Conservation (phyloP, 1,140 invertebrate species). For the Lanistes nyassanus region DNA sequence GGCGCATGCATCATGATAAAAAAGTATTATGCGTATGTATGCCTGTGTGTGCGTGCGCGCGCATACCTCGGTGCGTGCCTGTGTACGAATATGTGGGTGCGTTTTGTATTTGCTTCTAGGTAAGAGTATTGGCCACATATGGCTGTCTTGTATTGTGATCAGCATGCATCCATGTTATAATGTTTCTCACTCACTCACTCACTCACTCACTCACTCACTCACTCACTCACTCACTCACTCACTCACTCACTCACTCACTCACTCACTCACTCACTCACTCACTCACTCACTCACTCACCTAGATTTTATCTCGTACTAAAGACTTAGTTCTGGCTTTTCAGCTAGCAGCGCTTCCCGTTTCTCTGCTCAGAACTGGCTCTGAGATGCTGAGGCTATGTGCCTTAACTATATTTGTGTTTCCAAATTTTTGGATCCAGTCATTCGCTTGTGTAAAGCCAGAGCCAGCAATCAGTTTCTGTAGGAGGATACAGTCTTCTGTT, state of each 20-base stretch:
- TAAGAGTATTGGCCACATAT: neutral
- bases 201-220: constrained; percentile 5
- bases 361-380: too few species aligned
- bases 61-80: neutral
- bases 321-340: too few species aligned
- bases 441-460: too few species aligned
- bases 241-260: constrained; percentile 15
- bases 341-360: too few species aligned
- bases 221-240: constrained; percentile 1
- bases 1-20: too few species aligned
- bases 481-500: too few species aligned
- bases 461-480: too few species aligned
- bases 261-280: constrained; percentile 9
- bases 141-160: neutral
- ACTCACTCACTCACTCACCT: constrained; percentile 12
- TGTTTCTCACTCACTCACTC: neutral
- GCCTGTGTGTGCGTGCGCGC: neutral
- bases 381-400: too few species aligned
- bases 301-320: too few species aligned
- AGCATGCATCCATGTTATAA: neutral
- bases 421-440: too few species aligned
- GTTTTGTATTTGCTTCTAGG: neutral
- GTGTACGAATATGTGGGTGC: neutral
- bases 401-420: too few species aligned
- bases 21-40: neutral